These are phyloP conservation scores for Drosophila nigrodunni DNA, from an alignment of 1,140 invertebrate genomes.

Conservation along the genomic window DNA sequence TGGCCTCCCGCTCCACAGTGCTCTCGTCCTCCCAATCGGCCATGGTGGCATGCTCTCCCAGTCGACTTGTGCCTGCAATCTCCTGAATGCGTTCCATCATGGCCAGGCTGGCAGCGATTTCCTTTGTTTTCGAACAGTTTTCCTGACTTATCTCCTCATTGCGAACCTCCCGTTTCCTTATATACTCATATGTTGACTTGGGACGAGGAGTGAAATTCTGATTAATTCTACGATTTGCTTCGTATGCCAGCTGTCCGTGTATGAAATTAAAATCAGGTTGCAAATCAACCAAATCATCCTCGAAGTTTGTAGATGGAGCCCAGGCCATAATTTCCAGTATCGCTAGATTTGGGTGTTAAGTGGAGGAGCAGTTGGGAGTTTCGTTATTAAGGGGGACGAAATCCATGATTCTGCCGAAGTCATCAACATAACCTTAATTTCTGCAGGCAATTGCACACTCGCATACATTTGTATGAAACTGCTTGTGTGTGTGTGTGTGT, in stretches of 20 bases:
- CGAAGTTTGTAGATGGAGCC: slow-evolving; percentile 67
- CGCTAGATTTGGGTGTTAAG: slow-evolving; percentile 28
- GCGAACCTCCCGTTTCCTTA: slow-evolving; percentile 13
- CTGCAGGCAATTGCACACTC: slow-evolving; percentile 6
- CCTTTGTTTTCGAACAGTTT: slow-evolving; percentile 12
- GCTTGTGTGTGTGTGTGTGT: neutral
- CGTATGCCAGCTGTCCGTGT: slow-evolving; percentile 55
- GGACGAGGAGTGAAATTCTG: slow-evolving; percentile 49
- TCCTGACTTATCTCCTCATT: slow-evolving; percentile 37
- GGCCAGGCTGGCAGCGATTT: slow-evolving; percentile 45
- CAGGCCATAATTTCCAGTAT: slow-evolving; percentile 57
- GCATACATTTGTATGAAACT: neutral
- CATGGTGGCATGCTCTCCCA: slow-evolving; percentile 69
- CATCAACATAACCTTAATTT: slow-evolving; percentile 46
- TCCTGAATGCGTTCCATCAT: slow-evolving; percentile 68
- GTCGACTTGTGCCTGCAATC: slow-evolving; percentile 66
- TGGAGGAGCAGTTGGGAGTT: neutral
- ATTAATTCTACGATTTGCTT: slow-evolving; percentile 12
- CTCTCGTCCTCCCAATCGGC: slow-evolving; percentile 66
- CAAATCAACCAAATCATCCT: slow-evolving; percentile 68
- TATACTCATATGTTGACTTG: slow-evolving; percentile 46
- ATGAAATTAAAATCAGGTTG: slow-evolving; percentile 60
- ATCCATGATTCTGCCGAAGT: slow-evolving; percentile 6
- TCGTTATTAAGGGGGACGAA: slow-evolving; percentile 23
- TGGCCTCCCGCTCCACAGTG: slow-evolving; percentile 60